phyloP scores from a whole-genome alignment of 2,888 invertebrate species.

The Nomada hirtipes region DNA sequence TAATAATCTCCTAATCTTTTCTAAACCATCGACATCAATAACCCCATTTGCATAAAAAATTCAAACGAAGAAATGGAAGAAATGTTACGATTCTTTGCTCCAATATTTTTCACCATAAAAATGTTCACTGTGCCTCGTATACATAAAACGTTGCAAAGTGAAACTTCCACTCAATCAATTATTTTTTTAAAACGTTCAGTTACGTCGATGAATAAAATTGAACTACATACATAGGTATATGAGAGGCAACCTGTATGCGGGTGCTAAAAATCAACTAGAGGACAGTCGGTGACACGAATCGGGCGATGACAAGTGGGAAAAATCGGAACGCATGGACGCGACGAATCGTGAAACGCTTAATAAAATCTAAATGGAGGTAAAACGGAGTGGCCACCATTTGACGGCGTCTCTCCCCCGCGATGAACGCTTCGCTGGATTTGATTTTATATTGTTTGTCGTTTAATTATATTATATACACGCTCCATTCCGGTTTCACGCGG shows the following conservation, averaged over 20 bases:
- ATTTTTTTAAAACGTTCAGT: no score
- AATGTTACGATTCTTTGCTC: background rate
- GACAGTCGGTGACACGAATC: conserved; percentile 22
- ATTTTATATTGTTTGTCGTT: conserved; percentile 75
- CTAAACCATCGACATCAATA: no score
- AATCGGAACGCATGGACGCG: conserved; percentile 48
- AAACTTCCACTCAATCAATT: no score
- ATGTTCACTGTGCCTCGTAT: no score
- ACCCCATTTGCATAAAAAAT: no score
- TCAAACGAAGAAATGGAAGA: background rate
- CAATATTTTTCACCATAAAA: no score
- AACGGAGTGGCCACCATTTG: conserved; percentile 52
- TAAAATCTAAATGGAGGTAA: conserved; percentile 71
- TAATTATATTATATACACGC: conserved; percentile 71
- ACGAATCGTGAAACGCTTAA: conserved; percentile 76
- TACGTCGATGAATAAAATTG: background rate
- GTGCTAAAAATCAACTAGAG: conserved; percentile 42
- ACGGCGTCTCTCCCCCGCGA: conserved; percentile 21
- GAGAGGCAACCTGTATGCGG: background rate
- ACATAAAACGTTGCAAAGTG: no score
- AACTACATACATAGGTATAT: background rate
- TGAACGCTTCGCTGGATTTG: conserved; percentile 66
- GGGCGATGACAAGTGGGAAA: conserved; percentile 22
- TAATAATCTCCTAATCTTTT: no score
- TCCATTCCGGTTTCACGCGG: conserved; percentile 52